These are phyloP conservation scores for Teleogryllus occipitalis DNA, from an alignment of 1,140 invertebrate genomes.

Conservation along the genomic window DNA sequence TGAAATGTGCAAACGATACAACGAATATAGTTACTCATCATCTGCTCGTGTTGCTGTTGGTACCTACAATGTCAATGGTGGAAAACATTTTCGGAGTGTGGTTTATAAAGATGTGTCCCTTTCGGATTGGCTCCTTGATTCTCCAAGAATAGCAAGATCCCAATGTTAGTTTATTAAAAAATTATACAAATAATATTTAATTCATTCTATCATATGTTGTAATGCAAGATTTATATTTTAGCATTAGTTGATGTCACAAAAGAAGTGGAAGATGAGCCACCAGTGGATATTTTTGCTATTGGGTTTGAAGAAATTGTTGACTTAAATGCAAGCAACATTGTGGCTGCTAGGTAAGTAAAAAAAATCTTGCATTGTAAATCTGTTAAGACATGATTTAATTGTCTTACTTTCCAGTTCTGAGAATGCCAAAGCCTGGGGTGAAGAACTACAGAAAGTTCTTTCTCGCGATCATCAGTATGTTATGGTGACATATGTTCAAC, in stretches of 20 bases:
- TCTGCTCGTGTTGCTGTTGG: conserved; percentile 77
- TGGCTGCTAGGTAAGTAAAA: conserved; percentile 66
- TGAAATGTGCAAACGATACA: conserved; percentile 74
- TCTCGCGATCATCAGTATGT: conserved; percentile 84
- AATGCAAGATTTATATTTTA: conserved; percentile 29
- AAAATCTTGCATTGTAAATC: neutral
- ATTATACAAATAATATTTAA: neutral
- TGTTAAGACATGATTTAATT: neutral
- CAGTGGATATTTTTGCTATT: conserved; percentile 90
- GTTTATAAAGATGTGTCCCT: conserved; percentile 91
- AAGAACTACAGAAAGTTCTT: conserved; percentile 87
- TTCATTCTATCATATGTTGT: neutral
- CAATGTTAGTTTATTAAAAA: conserved; percentile 35
- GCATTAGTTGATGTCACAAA: conserved; percentile 47
- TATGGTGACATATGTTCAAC: conserved; percentile 86
- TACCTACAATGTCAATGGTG: conserved; percentile 99
- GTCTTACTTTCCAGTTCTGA: conserved; percentile 56
- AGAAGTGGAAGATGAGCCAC: conserved; percentile 43
- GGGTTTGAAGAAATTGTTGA: conserved; percentile 99
- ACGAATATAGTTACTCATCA: conserved; percentile 69
- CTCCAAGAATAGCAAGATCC: conserved; percentile 36
- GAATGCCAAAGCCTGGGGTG: conserved; percentile 93
- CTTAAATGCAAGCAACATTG: conserved; percentile 95
- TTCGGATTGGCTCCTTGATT: conserved; percentile 90
- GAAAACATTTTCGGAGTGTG: conserved; percentile 94